A percentile compares a stretch with the other conserved stretches of the same genome.
Conservation (phyloP, 2,888 invertebrate species). For the Sphinx pinastri region DNA sequence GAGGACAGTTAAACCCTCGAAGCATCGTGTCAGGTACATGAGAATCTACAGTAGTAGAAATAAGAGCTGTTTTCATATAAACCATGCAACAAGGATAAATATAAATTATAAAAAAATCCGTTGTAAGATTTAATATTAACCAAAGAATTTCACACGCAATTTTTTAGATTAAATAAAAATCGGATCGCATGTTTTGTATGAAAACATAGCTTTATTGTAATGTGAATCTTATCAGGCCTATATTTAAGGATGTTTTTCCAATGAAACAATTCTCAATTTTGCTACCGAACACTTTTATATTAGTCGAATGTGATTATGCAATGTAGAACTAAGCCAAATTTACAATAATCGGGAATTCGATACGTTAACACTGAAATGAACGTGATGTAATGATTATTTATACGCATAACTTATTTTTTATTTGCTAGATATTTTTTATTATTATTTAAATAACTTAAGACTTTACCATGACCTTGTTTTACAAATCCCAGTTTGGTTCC, state of each 20-base stretch:
- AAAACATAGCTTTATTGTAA: not conserved
- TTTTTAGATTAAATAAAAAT: constrained; percentile 1
- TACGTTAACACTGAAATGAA: too few relatives aligned
- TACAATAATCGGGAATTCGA: too few relatives aligned
- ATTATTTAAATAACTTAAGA: too few relatives aligned
- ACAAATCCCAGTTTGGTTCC: not conserved
- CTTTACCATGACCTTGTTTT: too few relatives aligned
- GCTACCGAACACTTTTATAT: constrained; percentile 21
- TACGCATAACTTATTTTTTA: too few relatives aligned
- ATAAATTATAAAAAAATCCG: constrained; percentile 5
- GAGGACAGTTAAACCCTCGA: constrained; percentile 79
- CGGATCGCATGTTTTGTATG: constrained; percentile 4
- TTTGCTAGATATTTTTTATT: too few relatives aligned
- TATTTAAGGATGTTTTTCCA: constrained; percentile 21
- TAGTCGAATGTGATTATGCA: constrained; percentile 21
- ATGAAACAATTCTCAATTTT: constrained; percentile 16
- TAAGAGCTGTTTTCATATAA: constrained; percentile 7
- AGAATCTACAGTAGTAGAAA: constrained; percentile 2
- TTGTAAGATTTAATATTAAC: not conserved
- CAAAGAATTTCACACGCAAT: constrained; percentile 18
- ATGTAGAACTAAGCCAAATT: not conserved
- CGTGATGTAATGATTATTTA: too few relatives aligned
- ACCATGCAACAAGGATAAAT: not conserved
- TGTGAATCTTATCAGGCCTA: constrained; percentile 23
- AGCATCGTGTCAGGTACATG: not conserved